Evolutionary conservation across 2,113 vertebrate species (phyloP).

Genomic region (Siniperca chuatsi): DNA sequence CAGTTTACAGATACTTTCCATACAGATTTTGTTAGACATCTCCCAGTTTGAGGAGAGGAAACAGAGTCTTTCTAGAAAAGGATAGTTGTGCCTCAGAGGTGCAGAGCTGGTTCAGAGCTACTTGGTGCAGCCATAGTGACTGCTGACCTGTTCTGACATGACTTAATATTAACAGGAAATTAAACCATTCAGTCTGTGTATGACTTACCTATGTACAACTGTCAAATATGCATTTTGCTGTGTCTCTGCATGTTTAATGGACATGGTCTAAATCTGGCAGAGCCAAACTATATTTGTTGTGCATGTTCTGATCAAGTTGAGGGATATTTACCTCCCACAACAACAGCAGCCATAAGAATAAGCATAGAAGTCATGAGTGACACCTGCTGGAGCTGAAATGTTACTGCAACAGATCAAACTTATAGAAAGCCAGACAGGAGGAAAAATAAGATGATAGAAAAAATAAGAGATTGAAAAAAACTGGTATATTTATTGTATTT

Average conservation of each 20-base stretch:
- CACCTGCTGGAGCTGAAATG: slow-evolving; percentile 69
- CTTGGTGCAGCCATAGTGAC: not conserved
- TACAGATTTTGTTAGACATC: not conserved
- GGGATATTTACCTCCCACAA: slow-evolving; percentile 5
- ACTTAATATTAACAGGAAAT: slow-evolving; percentile 50
- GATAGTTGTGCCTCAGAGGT: slow-evolving; percentile 20
- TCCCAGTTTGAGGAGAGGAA: slow-evolving; percentile 23
- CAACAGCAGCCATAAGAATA: not conserved
- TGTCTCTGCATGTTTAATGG: not conserved
- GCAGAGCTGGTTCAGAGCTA: slow-evolving; percentile 27
- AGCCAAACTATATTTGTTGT: not conserved
- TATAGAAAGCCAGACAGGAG: not conserved
- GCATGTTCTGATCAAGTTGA: not conserved
- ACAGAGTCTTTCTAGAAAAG: slow-evolving; percentile 22
- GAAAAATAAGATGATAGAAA: not conserved
- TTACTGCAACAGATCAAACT: slow-evolving; percentile 45
- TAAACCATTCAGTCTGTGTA: not conserved
- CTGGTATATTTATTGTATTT: not conserved
- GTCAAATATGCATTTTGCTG: not conserved
- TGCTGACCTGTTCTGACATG: slow-evolving; percentile 11
- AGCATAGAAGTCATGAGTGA: slow-evolving; percentile 70
- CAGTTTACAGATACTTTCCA: not conserved
- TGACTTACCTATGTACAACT: not conserved
- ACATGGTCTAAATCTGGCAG: not conserved
- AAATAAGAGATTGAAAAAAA: not conserved